Evolutionary conservation across 2,797 vertebrate genomes (phyloP).

Genomic region (Stomatorhinus walkeri): DNA sequence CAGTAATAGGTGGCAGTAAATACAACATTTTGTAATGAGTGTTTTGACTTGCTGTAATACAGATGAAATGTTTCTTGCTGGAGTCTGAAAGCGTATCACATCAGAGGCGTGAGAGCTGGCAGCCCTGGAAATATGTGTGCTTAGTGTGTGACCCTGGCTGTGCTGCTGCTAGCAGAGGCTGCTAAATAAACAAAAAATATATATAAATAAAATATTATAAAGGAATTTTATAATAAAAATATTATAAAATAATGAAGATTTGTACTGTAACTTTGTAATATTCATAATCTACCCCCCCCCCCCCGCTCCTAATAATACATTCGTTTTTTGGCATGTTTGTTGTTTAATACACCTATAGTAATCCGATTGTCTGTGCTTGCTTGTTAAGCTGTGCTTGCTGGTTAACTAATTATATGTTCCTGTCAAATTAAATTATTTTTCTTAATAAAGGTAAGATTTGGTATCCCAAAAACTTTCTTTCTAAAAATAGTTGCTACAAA

Average conservation of each 20-base stretch:
- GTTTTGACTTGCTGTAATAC: neutral
- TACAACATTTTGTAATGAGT: neutral
- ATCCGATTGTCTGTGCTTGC: neutral
- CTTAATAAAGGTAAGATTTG: neutral
- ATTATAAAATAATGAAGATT: neutral
- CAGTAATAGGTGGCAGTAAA: neutral
- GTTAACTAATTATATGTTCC: neutral
- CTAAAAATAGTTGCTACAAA: neutral
- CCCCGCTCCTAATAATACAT: neutral
- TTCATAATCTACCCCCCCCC: neutral
- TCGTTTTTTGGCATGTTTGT: neutral
- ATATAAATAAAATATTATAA: too few species aligned
- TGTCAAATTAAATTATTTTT: neutral
- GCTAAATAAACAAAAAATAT: neutral
- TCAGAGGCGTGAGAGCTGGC: neutral
- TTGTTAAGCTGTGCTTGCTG: neutral
- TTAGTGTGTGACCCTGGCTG: neutral
- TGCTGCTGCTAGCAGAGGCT: neutral
- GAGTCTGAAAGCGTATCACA: neutral
- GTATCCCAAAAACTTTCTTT: neutral
- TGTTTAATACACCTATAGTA: neutral
- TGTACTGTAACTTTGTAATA: neutral
- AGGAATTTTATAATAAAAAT: too few species aligned
- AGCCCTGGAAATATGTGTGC: neutral
- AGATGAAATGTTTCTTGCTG: neutral